Percentiles rank a stretch among this genome's conserved stretches.
Conservation (phyloP, 2,113 vertebrate genomes). For the Semnornis frantzii region DNA sequence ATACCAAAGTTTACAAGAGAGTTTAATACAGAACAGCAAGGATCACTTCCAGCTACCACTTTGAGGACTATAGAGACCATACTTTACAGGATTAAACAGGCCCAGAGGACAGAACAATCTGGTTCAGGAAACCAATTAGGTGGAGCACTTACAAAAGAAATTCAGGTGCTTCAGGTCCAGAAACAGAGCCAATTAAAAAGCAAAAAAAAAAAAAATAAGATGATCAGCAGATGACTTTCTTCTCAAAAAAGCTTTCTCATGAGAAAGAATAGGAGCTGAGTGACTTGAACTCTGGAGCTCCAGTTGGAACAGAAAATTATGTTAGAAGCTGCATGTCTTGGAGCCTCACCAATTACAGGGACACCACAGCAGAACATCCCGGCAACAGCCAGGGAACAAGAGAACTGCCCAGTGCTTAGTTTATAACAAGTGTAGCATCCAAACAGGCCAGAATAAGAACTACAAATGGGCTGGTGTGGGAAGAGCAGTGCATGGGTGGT, state of each 20-base stretch:
- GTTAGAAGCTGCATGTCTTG: not conserved
- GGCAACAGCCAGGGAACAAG: not conserved
- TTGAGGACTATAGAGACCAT: not conserved
- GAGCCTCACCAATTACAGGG: not conserved
- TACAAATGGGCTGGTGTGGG: not conserved
- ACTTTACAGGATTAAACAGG: not conserved
- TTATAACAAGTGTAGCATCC: rapidly evolving
- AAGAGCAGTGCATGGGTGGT: constrained; percentile 14
- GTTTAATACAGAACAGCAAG: not conserved
- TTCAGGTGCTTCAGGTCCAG: not conserved
- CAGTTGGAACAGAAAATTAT: not conserved
- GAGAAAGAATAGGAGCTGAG: not conserved
- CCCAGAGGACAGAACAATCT: not conserved
- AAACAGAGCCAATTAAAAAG: not conserved
- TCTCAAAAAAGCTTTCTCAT: not conserved
- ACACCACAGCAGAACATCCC: not conserved
- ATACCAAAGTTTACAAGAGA: not conserved
- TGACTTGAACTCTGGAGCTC: not conserved
- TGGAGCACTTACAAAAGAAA: not conserved
- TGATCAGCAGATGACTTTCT: not conserved
- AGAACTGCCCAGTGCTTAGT: not conserved
- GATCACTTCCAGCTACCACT: not conserved
- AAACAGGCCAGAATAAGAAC: not conserved
- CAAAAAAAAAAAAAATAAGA: not conserved
- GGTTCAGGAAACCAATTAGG: not conserved